These are phyloP conservation scores for Nasonia giraulti DNA, from an alignment of 1,140 invertebrate genomes.

Conservation along the genomic window DNA sequence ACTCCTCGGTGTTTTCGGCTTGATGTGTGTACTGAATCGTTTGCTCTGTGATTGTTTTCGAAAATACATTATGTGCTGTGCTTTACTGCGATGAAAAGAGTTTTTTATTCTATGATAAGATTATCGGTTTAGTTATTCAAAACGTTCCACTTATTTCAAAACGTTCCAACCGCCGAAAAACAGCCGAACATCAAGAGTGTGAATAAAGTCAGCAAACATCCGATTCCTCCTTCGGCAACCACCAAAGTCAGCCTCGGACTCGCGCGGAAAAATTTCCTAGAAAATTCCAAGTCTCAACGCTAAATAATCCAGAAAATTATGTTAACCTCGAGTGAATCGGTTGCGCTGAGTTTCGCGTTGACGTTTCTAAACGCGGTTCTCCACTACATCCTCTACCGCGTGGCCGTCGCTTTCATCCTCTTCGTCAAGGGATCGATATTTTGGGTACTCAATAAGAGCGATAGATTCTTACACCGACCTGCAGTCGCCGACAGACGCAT, in stretches of 20 bases:
- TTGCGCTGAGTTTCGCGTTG: slow-evolving; percentile 50
- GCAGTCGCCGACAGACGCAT: background rate
- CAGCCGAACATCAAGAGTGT: too few relatives aligned
- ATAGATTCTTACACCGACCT: slow-evolving; percentile 20
- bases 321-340: slow-evolving; percentile 48
- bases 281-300: background rate
- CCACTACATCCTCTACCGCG: slow-evolving; percentile 62
- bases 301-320: slow-evolving; percentile 41
- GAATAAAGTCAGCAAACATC: too few relatives aligned
- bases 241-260: too few relatives aligned
- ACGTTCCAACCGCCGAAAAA: too few relatives aligned
- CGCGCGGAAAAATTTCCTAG: background rate
- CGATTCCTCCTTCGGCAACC: too few relatives aligned
- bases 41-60: background rate
- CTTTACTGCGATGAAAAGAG: too few relatives aligned
- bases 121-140: too few relatives aligned
- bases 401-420: slow-evolving; percentile 56
- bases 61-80: too few relatives aligned
- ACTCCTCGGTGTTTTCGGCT: background rate
- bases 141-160: too few relatives aligned
- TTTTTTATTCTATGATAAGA: too few relatives aligned
- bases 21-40: background rate
- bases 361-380: slow-evolving; percentile 58
- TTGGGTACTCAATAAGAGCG: slow-evolving; percentile 48
- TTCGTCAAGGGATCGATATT: slow-evolving; percentile 51